Conservation (phyloP, 2,113 vertebrate species). For the Gnathochromis pfefferi region DNA sequence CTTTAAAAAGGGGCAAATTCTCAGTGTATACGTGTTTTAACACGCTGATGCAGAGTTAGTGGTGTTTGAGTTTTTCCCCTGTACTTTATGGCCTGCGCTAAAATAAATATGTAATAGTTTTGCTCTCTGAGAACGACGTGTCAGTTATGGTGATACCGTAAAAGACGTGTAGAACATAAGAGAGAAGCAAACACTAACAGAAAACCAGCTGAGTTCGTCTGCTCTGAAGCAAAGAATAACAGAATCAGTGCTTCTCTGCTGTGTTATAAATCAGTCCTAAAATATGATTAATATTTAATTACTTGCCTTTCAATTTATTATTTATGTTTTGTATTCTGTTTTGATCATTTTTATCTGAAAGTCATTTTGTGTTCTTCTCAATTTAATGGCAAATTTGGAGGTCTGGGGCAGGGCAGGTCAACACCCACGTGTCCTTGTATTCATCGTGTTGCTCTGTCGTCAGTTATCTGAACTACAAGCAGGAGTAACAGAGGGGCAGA, state of each 20-base stretch:
- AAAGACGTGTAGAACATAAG: not conserved
- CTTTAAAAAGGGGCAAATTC: not conserved
- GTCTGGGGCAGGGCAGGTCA: not conserved
- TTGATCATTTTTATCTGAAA: not conserved
- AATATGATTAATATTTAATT: not conserved
- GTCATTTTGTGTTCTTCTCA: not conserved
- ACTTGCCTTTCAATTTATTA: not conserved
- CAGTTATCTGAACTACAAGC: not conserved
- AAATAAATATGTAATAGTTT: not conserved
- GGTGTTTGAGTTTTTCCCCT: not conserved
- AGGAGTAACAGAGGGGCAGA: not conserved
- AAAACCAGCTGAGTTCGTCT: not conserved
- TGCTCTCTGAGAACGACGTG: not conserved
- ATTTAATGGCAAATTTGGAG: not conserved
- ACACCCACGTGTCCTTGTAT: not conserved
- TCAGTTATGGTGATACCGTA: not conserved
- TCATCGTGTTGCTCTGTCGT: not conserved
- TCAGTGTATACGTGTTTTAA: not conserved
- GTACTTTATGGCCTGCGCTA: not conserved
- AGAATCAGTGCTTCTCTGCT: not conserved
- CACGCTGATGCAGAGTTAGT: not conserved
- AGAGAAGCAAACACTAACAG: not conserved
- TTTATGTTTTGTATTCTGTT: not conserved
- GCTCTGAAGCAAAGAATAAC: not conserved
- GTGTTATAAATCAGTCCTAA: not conserved